Percentiles rank a stretch among this genome's conserved stretches.
phyloP scores from a whole-genome alignment of 2,888 invertebrate species.

The Cosmia pyralina region DNA sequence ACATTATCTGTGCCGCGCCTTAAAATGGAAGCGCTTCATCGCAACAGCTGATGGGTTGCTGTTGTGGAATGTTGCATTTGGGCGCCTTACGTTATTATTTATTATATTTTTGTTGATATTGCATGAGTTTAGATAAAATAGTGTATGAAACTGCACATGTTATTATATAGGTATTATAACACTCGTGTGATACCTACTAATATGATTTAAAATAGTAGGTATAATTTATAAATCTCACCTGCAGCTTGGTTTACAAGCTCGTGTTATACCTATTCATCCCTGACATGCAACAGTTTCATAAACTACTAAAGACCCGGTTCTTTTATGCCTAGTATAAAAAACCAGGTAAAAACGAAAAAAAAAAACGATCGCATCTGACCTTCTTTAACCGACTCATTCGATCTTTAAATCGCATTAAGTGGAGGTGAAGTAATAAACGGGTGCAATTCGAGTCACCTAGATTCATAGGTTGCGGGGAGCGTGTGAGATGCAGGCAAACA shows the following conservation, averaged over 20 bases:
- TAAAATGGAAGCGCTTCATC: not conserved
- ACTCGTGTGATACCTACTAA: too few species aligned
- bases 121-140: not conserved
- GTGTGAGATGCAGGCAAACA: conserved; percentile 74
- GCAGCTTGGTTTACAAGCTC: not conserved
- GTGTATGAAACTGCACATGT: not conserved
- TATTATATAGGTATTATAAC: too few species aligned
- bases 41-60: not conserved
- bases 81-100: not conserved
- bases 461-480: conserved; percentile 71
- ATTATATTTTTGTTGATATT: not conserved
- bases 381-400: conserved; percentile 27
- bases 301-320: not conserved
- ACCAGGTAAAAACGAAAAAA: not conserved
- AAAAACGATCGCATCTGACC: conserved; percentile 17
- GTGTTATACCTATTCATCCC: not conserved
- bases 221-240: too few species aligned
- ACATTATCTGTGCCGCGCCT: too few species aligned
- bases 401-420: conserved; percentile 66
- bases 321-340: too few species aligned
- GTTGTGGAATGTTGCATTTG: not conserved
- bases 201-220: too few species aligned
- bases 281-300: not conserved
- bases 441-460: conserved; percentile 70
- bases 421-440: conserved; percentile 71